Conservation (phyloP, 2,113 vertebrate genomes). For the Corythornis madagascariensis region DNA sequence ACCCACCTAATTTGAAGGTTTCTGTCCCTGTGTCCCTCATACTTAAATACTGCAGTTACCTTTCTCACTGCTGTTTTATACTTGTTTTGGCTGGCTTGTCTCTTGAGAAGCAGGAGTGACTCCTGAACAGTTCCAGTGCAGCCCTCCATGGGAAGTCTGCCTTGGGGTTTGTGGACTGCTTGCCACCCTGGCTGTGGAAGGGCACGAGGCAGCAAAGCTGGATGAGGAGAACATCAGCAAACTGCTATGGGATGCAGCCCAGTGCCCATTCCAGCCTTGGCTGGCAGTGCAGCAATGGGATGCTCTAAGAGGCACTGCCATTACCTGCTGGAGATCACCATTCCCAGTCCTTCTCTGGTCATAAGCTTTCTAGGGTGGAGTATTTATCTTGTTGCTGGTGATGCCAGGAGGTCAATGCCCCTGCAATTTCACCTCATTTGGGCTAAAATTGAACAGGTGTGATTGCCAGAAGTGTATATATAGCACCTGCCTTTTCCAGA, state of each 20-base stretch:
- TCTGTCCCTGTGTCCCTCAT: background rate
- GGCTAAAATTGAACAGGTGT: background rate
- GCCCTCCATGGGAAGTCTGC: background rate
- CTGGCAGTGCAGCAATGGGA: background rate
- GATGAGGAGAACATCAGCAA: background rate
- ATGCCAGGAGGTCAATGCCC: background rate
- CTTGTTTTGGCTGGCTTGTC: background rate
- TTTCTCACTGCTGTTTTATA: background rate
- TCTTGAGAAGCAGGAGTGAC: background rate
- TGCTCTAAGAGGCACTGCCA: background rate
- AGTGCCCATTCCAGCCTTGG: background rate
- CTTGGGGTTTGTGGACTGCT: background rate
- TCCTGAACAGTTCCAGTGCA: background rate
- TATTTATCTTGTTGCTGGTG: background rate
- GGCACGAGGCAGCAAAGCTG: background rate
- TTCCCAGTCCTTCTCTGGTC: background rate
- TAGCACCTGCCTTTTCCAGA: background rate
- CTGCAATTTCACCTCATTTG: background rate
- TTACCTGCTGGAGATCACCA: background rate
- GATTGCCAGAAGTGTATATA: background rate
- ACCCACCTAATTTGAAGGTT: background rate
- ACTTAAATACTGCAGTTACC: background rate
- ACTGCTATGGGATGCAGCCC: background rate
- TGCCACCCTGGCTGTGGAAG: background rate
- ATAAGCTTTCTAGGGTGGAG: background rate